phyloP scores from a whole-genome alignment of 1,140 invertebrate genomes.

The Pantala flavescens region DNA sequence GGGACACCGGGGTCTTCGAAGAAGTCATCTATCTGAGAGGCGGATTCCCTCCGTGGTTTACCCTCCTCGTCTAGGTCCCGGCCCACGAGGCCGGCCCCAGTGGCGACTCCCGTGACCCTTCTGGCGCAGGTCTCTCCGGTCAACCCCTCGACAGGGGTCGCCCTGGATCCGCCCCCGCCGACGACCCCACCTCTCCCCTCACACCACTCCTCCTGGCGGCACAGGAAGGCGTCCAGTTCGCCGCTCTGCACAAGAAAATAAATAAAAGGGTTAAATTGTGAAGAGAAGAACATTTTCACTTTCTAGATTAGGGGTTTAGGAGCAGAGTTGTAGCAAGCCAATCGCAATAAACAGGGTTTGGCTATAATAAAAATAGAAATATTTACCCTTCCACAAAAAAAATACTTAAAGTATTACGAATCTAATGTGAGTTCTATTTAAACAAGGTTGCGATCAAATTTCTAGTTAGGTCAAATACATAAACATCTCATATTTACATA shows the following conservation, averaged over 20 bases:
- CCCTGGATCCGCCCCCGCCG: constrained; percentile 39
- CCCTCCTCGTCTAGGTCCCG: constrained; percentile 38
- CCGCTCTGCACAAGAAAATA: constrained; percentile 40
- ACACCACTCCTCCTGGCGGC: constrained; percentile 44
- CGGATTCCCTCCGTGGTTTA: constrained; percentile 47
- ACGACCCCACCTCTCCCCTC: constrained; percentile 19
- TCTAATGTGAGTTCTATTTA: too few species aligned
- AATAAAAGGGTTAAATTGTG: too few species aligned
- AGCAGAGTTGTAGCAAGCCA: too few species aligned
- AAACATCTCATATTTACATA: too few species aligned
- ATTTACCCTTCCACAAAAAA: too few species aligned
- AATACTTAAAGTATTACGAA: too few species aligned
- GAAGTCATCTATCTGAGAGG: constrained; percentile 56
- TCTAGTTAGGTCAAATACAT: too few species aligned
- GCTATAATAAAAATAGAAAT: too few species aligned
- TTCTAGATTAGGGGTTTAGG: too few species aligned
- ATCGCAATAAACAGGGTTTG: too few species aligned
- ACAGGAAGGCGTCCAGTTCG: constrained; percentile 48
- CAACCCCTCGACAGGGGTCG: not conserved
- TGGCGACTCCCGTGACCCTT: constrained; percentile 32
- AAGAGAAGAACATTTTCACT: too few species aligned
- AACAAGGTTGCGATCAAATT: too few species aligned
- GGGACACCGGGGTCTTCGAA: constrained; percentile 41
- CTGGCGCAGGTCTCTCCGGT: not conserved
- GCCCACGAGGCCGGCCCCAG: constrained; percentile 11